Conservation (phyloP, 2,113 vertebrate genomes). For the Thomomys bottae region DNA sequence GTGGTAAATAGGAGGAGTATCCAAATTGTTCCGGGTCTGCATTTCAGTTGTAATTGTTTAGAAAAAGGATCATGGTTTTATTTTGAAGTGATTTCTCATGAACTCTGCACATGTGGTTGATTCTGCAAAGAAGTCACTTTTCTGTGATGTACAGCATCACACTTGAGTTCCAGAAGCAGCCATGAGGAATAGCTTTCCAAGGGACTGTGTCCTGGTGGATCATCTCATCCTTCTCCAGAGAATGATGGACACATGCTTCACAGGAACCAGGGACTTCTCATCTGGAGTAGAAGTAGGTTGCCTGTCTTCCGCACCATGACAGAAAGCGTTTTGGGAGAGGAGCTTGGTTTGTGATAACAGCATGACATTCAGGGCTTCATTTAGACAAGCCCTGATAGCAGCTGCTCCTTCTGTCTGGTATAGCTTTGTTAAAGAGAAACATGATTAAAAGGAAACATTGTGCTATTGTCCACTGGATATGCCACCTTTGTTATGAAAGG, state of each 20-base stretch:
- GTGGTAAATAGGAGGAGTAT: background rate
- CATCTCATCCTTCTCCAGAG: background rate
- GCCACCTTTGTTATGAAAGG: background rate
- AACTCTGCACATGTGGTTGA: constrained; percentile 26
- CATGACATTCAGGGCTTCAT: constrained; percentile 74
- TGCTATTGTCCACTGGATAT: background rate
- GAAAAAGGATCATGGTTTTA: constrained; percentile 35
- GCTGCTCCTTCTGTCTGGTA: constrained; percentile 38
- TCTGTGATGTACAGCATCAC: background rate
- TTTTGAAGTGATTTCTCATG: constrained; percentile 54
- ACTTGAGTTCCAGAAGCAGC: background rate
- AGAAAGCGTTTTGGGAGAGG: background rate
- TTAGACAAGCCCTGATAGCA: constrained; percentile 76
- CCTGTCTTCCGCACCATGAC: background rate
- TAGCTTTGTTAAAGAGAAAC: constrained; percentile 13
- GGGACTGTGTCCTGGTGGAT: background rate
- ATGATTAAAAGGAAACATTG: constrained; percentile 57
- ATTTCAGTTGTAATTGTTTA: constrained; percentile 62
- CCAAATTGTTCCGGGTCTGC: constrained; percentile 58
- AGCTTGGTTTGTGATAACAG: constrained; percentile 66
- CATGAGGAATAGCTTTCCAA: background rate
- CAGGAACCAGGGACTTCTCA: background rate
- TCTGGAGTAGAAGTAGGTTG: background rate
- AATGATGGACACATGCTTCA: background rate
- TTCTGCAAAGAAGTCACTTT: background rate